Evolutionary conservation across 1,140 invertebrate species (phyloP).

Genomic region (Reticulitermes speratus): DNA sequence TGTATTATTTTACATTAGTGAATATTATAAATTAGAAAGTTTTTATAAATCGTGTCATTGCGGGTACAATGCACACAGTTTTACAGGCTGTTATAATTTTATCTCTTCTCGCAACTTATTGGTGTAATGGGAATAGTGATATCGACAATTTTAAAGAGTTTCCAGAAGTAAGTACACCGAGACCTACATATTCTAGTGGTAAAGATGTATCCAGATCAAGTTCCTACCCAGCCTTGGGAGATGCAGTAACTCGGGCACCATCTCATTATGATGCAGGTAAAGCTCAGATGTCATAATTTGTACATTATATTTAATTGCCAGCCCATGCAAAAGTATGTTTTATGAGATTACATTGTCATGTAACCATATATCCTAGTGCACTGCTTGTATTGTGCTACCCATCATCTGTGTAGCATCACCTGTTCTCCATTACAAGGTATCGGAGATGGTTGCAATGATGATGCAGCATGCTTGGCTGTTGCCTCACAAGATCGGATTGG

Average conservation of each 20-base stretch:
- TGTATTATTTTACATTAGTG: background rate
- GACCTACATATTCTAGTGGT: slow-evolving; percentile 19
- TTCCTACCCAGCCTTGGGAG: background rate
- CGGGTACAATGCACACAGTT: slow-evolving; percentile 27
- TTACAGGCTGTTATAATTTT: slow-evolving; percentile 28
- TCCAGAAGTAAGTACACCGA: background rate
- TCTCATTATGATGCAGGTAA: slow-evolving; percentile 24
- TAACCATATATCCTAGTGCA: background rate
- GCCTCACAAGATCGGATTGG: slow-evolving; percentile 75
- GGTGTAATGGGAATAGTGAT: slow-evolving; percentile 30
- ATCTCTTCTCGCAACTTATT: slow-evolving; percentile 21
- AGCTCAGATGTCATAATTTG: background rate
- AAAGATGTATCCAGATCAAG: slow-evolving; percentile 9
- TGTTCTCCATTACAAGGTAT: slow-evolving; percentile 39
- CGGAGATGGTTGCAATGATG: slow-evolving; percentile 55
- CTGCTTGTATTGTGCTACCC: background rate
- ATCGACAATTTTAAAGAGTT: slow-evolving; percentile 21
- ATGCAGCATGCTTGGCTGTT: slow-evolving; percentile 69
- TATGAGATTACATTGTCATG: background rate
- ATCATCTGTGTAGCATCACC: background rate
- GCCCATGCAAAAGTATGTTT: background rate
- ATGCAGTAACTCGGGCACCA: slow-evolving; percentile 18
- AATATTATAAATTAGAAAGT: background rate
- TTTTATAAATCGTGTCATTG: background rate
- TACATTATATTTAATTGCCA: background rate